These are phyloP conservation scores for Morinoia aosen DNA, from an alignment of 2,888 invertebrate genomes.

Conservation along the genomic window DNA sequence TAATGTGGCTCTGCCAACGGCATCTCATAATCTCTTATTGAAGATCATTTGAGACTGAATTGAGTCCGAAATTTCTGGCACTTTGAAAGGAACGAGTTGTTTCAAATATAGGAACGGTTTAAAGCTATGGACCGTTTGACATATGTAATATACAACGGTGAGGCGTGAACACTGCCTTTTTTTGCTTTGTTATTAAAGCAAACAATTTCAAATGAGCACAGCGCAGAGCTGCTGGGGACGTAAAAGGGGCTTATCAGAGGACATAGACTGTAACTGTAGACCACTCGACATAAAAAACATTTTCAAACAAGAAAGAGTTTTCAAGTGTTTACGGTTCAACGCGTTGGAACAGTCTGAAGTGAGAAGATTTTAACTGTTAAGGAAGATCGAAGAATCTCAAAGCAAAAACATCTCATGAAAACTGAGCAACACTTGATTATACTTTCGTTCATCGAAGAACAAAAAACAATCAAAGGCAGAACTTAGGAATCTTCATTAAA, in stretches of 20 bases:
- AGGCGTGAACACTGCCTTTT: too few relatives aligned
- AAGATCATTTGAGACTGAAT: neutral
- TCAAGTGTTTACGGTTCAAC: neutral
- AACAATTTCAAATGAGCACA: too few relatives aligned
- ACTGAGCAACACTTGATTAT: neutral
- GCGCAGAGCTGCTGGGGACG: too few relatives aligned
- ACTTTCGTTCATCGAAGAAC: neutral
- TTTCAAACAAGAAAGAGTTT: neutral
- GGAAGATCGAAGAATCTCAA: too few relatives aligned
- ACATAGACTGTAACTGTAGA: too few relatives aligned
- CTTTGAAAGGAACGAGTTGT: too few relatives aligned
- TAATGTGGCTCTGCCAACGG: neutral
- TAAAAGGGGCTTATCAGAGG: too few relatives aligned
- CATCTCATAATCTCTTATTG: neutral
- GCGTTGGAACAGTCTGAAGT: neutral
- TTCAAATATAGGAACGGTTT: neutral
- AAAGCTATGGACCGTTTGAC: neutral
- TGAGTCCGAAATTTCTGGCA: too few relatives aligned
- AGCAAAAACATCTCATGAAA: neutral
- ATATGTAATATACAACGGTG: too few relatives aligned
- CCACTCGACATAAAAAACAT: neutral
- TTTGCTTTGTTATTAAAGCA: too few relatives aligned
- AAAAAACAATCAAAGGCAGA: neutral
- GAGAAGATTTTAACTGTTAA: too few relatives aligned
- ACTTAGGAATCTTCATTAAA: neutral